Conservation (phyloP, 2,113 vertebrate genomes). For the Clupea harengus region DNA sequence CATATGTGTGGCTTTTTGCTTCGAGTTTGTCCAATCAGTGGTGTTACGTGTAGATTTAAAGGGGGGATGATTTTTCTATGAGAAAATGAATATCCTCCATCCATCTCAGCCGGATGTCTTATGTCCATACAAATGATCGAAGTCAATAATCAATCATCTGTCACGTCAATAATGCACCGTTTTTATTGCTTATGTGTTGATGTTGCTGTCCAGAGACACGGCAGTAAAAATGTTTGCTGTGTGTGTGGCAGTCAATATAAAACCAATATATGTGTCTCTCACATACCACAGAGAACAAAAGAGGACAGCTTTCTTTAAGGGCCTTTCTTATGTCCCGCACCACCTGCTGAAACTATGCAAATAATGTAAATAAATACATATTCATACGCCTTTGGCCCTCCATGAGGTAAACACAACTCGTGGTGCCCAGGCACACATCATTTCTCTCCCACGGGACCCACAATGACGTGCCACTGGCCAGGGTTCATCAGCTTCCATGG, state of each 20-base stretch:
- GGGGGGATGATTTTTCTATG: background rate
- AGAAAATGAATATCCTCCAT: background rate
- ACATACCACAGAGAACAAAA: background rate
- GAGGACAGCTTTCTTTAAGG: background rate
- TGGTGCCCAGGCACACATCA: background rate
- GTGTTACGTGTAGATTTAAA: background rate
- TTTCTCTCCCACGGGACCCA: constrained; percentile 11
- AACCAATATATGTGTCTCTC: background rate
- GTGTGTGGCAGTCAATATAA: background rate
- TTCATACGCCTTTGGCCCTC: background rate
- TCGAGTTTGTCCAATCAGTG: background rate
- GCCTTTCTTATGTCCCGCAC: background rate
- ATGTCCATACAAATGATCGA: no score
- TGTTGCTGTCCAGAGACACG: background rate
- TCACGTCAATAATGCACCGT: no score
- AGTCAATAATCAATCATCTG: no score
- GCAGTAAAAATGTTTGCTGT: background rate
- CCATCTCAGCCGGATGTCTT: no score
- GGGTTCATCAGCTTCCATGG: constrained; percentile 1
- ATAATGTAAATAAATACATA: constrained; percentile 4
- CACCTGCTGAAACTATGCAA: background rate
- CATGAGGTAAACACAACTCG: background rate
- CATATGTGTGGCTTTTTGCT: background rate
- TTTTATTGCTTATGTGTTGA: background rate
- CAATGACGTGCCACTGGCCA: background rate